A percentile compares a stretch with the other conserved stretches of the same genome.
These are phyloP conservation scores for Epiblema foenella DNA, from an alignment of 2,888 invertebrate species.

Conservation along the genomic window DNA sequence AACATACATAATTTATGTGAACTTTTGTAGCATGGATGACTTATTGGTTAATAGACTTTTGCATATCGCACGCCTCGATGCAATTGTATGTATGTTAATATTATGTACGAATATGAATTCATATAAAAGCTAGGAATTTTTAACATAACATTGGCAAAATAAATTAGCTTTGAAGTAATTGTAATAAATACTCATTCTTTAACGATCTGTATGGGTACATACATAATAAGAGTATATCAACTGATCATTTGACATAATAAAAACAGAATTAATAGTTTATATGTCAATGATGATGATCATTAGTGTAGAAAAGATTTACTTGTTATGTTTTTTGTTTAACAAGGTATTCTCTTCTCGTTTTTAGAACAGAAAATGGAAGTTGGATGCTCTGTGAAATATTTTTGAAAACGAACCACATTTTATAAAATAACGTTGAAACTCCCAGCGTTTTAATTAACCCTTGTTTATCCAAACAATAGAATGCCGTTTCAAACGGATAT, in stretches of 20 bases:
- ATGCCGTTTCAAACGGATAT: conserved; percentile 31
- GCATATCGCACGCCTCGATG: conserved; percentile 54
- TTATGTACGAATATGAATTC: not conserved
- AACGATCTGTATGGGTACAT: no score
- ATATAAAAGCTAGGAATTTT: not conserved
- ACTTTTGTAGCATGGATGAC: conserved; percentile 67
- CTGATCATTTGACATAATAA: no score
- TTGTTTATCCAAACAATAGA: conserved; percentile 39
- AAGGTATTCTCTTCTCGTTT: not conserved
- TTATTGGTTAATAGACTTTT: conserved; percentile 47
- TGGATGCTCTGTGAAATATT: not conserved
- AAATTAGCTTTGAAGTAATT: not conserved
- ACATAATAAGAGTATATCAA: no score
- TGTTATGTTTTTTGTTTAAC: no score
- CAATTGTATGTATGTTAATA: conserved; percentile 26
- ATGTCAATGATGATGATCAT: no score
- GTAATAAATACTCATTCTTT: no score
- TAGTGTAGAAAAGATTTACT: no score
- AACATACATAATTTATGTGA: conserved; percentile 80
- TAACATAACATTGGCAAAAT: not conserved
- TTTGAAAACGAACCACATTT: not conserved
- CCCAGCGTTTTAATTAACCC: conserved; percentile 37
- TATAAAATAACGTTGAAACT: conserved; percentile 18
- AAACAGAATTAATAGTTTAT: no score
- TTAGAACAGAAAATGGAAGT: not conserved